Evolutionary conservation across 1,140 invertebrate species (phyloP), one percentile per base, ranked within the genome.

Genomic region (Octopus bimaculoides): DNA sequence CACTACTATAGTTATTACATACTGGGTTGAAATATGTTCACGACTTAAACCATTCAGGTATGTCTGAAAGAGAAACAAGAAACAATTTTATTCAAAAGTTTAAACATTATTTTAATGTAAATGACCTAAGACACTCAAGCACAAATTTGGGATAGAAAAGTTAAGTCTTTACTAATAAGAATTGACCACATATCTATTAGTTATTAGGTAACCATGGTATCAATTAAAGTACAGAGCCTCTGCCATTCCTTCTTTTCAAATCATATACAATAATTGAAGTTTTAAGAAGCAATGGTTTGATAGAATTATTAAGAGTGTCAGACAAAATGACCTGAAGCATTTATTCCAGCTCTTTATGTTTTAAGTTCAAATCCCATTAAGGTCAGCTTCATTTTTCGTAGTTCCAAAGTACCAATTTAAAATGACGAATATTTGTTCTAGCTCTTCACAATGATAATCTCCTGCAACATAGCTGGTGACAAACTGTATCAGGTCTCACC

Each of bases 1-100:
- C 0, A 94, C 92, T 75, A 94, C 86, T 56, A 97, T 91, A 26
- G 94, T 95, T 26, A 92, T 93, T 17, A 91, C 90, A 87, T 96
- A 97, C 41, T 93, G 85, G n/a, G 84, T 84, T 17, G 80, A 73
- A 12, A 81, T 61, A 4, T 76, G 54, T 12, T 55, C 76, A 20
- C 53, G 66, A 69, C 79, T 84, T 82, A 92, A 92, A 78, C 92
- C 91, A 91, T 98, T 97, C 5, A 98, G 89, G 82, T 98, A 91
- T 71, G 96, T 97, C 89, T 92, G 88, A 54, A 89, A 87, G 77
- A 71, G 81, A 83, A 61, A 76, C 78, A 78, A 56, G 66, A 66
- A 52, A 71, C 54, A 52, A 77, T 73, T 52, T 14, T 17, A 77
- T 80, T 0, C 6, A 73, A 55, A 54, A 52, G 14, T 61, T 12